These are phyloP conservation scores for Netelia melanura DNA, from an alignment of 2,888 invertebrate genomes.

Conservation along the genomic window DNA sequence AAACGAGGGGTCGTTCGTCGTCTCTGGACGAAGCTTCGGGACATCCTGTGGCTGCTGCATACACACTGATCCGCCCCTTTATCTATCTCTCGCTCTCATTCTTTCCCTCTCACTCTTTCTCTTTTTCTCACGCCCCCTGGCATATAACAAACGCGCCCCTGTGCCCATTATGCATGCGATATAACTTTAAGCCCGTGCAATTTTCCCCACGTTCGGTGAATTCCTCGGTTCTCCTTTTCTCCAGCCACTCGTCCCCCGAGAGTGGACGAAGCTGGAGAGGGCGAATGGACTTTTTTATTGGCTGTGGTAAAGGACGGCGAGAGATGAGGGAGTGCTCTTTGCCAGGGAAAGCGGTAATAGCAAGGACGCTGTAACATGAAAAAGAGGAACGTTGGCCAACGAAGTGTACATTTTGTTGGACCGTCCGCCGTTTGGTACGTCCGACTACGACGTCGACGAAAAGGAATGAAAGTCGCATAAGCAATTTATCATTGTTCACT, in stretches of 20 bases:
- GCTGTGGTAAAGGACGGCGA: slow-evolving; percentile 37
- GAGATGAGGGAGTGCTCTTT: slow-evolving; percentile 17
- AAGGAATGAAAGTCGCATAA: slow-evolving; percentile 19
- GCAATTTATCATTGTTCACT: not conserved
- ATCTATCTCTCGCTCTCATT: not conserved
- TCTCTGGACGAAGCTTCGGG: slow-evolving; percentile 29
- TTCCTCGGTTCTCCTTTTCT: slow-evolving; percentile 54
- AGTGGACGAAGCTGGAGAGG: slow-evolving; percentile 30
- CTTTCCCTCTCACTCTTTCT: not conserved
- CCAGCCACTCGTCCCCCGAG: not conserved
- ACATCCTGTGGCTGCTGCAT: slow-evolving; percentile 18
- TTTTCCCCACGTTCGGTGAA: slow-evolving; percentile 74
- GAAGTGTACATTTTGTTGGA: not conserved
- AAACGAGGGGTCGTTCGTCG: slow-evolving; percentile 49
- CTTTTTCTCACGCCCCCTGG: not conserved
- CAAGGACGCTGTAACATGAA: slow-evolving; percentile 4
- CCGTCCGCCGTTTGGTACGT: not conserved
- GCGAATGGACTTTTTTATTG: slow-evolving; percentile 72
- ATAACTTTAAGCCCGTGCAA: slow-evolving; percentile 73
- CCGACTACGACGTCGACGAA: slow-evolving; percentile 27
- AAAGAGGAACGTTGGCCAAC: not conserved
- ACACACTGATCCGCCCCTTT: not conserved
- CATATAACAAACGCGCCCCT: slow-evolving; percentile 52
- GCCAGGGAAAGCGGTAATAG: slow-evolving; percentile 6
- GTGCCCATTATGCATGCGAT: slow-evolving; percentile 71